phyloP scores from a whole-genome alignment of 2,113 vertebrate genomes.

The Triplophysa tibetana region DNA sequence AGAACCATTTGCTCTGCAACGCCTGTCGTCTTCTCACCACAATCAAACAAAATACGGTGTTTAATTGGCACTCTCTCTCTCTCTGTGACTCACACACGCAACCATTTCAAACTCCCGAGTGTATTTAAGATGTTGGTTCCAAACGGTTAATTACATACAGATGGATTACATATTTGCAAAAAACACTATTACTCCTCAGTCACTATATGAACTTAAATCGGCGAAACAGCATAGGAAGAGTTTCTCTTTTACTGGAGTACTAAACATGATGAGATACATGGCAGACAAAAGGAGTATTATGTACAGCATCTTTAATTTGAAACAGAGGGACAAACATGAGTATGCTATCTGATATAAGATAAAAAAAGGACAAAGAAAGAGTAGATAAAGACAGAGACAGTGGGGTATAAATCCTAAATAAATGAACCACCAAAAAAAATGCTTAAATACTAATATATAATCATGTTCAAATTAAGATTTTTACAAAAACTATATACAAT shows the following conservation, averaged over 20 bases:
- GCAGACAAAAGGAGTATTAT: slow-evolving; percentile 25
- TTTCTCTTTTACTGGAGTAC: background rate
- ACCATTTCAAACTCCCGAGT: slow-evolving; percentile 2
- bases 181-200: background rate
- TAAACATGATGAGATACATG: background rate
- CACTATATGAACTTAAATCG: background rate
- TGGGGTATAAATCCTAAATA: background rate
- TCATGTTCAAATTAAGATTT: slow-evolving; percentile 72
- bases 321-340: slow-evolving; percentile 53
- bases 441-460: slow-evolving; percentile 90
- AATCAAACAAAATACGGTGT: slow-evolving; percentile 17
- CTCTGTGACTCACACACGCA: background rate
- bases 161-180: background rate
- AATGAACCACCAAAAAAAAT: slow-evolving; percentile 45
- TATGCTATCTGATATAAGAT: slow-evolving; percentile 25
- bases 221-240: background rate
- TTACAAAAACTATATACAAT: slow-evolving; percentile 92
- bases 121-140: background rate
- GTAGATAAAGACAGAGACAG: background rate
- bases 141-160: slow-evolving; percentile 6
- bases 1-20: slow-evolving; percentile 48
- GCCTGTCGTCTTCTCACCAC: slow-evolving; percentile 44
- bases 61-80: slow-evolving; percentile 21
- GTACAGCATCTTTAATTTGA: slow-evolving; percentile 51
- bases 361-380: background rate